phyloP scores from a whole-genome alignment of 53 echinoderm and acorn worm species.

The Pentamera pediparva region DNA sequence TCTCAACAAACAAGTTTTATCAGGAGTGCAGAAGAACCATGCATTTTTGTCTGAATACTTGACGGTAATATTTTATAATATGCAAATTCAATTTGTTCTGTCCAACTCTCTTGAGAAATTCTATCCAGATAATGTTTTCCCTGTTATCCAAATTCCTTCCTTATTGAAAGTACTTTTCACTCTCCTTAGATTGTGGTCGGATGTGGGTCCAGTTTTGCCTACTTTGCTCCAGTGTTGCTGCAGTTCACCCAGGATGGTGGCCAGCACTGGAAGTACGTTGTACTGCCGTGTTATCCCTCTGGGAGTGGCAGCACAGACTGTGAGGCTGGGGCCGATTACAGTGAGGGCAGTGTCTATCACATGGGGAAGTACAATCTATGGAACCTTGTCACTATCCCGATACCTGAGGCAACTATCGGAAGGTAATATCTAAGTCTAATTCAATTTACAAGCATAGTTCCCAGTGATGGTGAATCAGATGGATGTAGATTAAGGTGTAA shows the following conservation, averaged over 20 bases:
- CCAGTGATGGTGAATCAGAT: background rate
- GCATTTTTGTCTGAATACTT: too few species aligned
- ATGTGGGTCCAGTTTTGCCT: conserved; percentile 62
- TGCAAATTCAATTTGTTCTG: too few species aligned
- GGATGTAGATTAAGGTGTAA: background rate
- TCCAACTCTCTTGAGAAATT: too few species aligned
- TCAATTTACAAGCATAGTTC: background rate
- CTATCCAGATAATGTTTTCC: too few species aligned
- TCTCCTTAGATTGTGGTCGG: conserved; percentile 71
- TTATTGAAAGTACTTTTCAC: background rate
- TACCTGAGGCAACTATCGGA: conserved; percentile 39
- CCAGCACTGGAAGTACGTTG: conserved; percentile 68
- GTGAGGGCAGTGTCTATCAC: conserved; percentile 88
- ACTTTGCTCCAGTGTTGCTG: conserved; percentile 83
- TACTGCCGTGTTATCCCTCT: conserved; percentile 71
- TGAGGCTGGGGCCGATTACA: conserved; percentile 44
- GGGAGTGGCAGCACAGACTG: conserved; percentile 55
- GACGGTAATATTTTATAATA: too few species aligned
- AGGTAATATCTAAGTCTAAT: conserved; percentile 48
- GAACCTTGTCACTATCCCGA: conserved; percentile 46
- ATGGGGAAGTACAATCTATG: conserved; percentile 67
- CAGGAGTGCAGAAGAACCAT: too few species aligned
- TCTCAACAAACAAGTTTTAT: too few species aligned
- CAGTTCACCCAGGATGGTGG: conserved; percentile 85
- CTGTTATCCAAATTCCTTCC: too few species aligned